A percentile compares a stretch with the other conserved stretches of the same genome.
Evolutionary conservation across 1,140 invertebrate species (phyloP).

Genomic region (Cydia strobilella): DNA sequence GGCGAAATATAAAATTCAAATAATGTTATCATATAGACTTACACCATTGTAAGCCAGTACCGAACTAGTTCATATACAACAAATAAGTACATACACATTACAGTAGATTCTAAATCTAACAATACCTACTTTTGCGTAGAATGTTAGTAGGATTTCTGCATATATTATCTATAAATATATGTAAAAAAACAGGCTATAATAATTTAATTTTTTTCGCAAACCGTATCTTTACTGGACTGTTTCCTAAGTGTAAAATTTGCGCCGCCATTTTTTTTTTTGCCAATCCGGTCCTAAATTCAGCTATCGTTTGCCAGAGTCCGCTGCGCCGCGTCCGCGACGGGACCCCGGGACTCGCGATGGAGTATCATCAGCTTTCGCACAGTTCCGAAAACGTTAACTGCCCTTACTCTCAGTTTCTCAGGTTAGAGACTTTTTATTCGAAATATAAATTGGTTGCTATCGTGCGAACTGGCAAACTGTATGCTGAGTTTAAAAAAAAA

Average conservation of each 20-base stretch:
- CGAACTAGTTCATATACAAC: too few species aligned
- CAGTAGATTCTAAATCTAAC: too few species aligned
- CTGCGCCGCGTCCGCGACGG: not conserved
- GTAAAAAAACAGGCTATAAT: too few species aligned
- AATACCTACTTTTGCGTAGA: too few species aligned
- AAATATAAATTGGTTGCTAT: not conserved
- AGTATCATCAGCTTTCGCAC: constrained; percentile 10
- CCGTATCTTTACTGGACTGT: not conserved
- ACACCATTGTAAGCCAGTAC: too few species aligned
- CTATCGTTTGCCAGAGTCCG: not conserved
- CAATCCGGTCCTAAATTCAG: not conserved
- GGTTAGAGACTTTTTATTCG: constrained; percentile 6
- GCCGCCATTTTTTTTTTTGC: too few species aligned
- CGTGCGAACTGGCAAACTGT: not conserved
- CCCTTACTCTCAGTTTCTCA: constrained; percentile 13
- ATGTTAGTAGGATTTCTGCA: too few species aligned
- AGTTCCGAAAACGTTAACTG: constrained; percentile 9
- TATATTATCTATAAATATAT: too few species aligned
- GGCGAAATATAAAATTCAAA: too few species aligned
- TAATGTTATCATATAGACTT: too few species aligned
- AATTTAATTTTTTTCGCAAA: too few species aligned
- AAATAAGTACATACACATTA: too few species aligned
- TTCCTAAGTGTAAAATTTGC: not conserved
- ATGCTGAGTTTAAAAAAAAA: not conserved
- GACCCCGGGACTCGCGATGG: not conserved